phyloP scores from a whole-genome alignment of 2,113 vertebrate species.

The Hepsetus odoe region DNA sequence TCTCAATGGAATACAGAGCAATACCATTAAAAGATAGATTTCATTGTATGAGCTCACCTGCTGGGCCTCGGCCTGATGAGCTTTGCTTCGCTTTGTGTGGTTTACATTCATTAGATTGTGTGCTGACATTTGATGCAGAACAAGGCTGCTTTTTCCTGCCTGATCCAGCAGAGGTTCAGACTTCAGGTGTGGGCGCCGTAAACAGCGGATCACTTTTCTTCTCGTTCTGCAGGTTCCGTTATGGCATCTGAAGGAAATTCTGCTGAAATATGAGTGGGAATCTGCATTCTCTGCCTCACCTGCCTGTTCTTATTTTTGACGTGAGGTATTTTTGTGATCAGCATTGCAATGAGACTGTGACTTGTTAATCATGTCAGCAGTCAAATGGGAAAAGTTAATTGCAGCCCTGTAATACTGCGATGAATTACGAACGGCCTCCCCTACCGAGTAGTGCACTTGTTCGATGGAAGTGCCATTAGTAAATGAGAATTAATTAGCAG shows the following conservation, averaged over 20 bases:
- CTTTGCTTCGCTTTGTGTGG: conserved; percentile 43
- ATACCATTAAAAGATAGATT: conserved; percentile 61
- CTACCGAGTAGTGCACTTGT: conserved; percentile 56
- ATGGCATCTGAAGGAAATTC: not conserved
- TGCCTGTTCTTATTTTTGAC: conserved; percentile 9
- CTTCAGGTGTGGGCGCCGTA: not conserved
- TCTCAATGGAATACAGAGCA: conserved; percentile 38
- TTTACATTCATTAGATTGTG: conserved; percentile 45
- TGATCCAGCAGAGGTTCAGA: not conserved
- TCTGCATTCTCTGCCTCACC: conserved; percentile 2
- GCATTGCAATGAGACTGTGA: conserved; percentile 56
- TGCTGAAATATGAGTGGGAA: not conserved
- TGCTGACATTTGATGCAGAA: conserved; percentile 44
- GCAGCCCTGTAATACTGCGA: conserved; percentile 49
- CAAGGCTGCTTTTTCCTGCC: not conserved
- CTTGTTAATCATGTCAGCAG: conserved; percentile 64
- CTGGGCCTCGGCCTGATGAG: conserved; percentile 18
- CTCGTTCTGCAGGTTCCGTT: not conserved
- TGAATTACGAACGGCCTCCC: conserved; percentile 38
- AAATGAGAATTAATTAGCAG: conserved; percentile 72
- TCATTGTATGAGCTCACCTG: conserved; percentile 42
- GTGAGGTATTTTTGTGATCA: not conserved
- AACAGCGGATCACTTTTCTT: not conserved
- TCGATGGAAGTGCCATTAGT: conserved; percentile 62
- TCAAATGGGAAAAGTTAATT: conserved; percentile 61